These are phyloP conservation scores for Bathynomus jamesi DNA, from an alignment of 1,140 invertebrate species.

Conservation along the genomic window DNA sequence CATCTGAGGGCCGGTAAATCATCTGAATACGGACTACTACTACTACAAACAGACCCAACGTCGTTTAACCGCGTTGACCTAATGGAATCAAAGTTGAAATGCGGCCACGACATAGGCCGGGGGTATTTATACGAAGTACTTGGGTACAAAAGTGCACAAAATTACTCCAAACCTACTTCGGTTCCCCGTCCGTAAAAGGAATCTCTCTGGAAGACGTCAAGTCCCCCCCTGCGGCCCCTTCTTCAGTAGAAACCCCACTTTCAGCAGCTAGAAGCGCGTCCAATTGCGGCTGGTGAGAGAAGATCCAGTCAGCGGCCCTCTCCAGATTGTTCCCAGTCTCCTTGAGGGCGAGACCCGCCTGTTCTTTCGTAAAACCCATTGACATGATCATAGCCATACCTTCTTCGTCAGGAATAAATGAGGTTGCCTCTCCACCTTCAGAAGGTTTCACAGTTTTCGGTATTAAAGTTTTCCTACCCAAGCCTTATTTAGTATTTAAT, in stretches of 20 bases:
- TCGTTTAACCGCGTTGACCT: no score
- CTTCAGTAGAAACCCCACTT: conserved; percentile 14
- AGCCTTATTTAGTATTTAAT: no score
- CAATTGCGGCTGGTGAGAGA: conserved; percentile 75
- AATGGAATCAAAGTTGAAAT: no score
- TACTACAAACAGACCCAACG: no score
- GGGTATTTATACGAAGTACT: no score
- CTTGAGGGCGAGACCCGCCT: conserved; percentile 74
- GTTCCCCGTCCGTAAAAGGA: conserved; percentile 26
- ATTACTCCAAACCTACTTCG: conserved; percentile 34
- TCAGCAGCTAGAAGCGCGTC: conserved; percentile 34
- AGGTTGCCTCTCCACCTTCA: not conserved
- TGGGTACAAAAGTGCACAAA: no score
- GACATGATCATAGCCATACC: conserved; percentile 62
- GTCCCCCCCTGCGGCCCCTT: not conserved
- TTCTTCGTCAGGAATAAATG: conserved; percentile 58
- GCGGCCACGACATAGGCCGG: no score
- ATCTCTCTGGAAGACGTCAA: conserved; percentile 18
- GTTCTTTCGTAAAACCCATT: conserved; percentile 80
- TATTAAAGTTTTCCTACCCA: no score
- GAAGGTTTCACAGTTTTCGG: not conserved
- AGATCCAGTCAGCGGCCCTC: conserved; percentile 94
- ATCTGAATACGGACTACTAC: no score
- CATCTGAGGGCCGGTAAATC: no score
- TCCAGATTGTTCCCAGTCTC: conserved; percentile 84